Base-by-base conservation (phyloP, 2,113 vertebrate species). In the Microtus oregoni region DNA sequence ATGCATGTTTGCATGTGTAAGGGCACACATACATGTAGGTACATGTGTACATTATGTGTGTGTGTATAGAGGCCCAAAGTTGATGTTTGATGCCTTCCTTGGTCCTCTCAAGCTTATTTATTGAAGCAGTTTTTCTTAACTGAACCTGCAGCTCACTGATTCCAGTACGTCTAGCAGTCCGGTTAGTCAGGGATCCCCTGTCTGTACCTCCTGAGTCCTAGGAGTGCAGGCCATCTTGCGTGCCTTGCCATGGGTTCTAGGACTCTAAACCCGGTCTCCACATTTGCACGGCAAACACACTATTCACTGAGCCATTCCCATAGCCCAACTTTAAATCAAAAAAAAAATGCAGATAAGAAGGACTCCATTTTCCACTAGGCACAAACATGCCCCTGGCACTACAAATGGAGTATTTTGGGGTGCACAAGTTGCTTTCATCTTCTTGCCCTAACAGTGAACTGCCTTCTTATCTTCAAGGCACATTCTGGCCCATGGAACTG, bases 381-480 rank as follows among this genome's bases (percentile, higher is more conserved):
- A 14, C 11, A 68, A 24, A 0, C 3, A 2, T 6, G 22, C 65
- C 47, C 52, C 3, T 8, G 3, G 3, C 12, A 8, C 61, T 38
- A 15, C 1, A 4, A 70, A 20, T 20, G 35, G 41, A 3, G 4
- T 1, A 26, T 15, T 75, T 89, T 24, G 7, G 58, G 41, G 12
- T 30, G 30, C 44, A 65, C 35, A 32, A 89, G 52, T 17, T 20
- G 72, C 32, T 55, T 81, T 19, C 2, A 4, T 5, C 22, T 81
- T 65, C 67, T 30, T 65, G 85, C 19, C 26, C 61, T 26, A 5
- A 44, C 30, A 12, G 30, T 47, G 20, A 52, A 79, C 26, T 28
- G 35, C 20, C 73, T 14, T 20, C 44, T 50, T 77, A 47, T 35
- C 67, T 58, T 47, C 7, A 72, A 55, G 58, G 22, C 24, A 17